Conservation (phyloP, 2,888 invertebrate species). For the Thymelicus acteon region DNA sequence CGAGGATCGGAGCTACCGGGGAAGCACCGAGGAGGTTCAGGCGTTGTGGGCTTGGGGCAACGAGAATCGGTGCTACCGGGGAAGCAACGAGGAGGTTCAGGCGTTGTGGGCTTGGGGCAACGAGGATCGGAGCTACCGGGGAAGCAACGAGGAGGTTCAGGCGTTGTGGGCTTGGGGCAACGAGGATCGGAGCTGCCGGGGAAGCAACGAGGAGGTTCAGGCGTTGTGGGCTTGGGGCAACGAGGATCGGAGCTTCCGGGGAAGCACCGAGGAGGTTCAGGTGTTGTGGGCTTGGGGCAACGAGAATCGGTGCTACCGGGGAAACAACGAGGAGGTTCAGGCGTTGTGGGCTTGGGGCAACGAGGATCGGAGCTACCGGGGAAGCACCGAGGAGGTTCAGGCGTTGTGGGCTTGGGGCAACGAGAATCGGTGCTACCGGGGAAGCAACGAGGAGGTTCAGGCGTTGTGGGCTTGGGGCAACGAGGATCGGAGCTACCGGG, state of each 20-base stretch:
- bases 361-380: constrained; percentile 59
- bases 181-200: constrained; percentile 50
- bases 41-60: constrained; percentile 53
- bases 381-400: constrained; percentile 52
- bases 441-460: constrained; percentile 49
- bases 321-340: constrained; percentile 54
- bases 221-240: constrained; percentile 55
- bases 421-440: constrained; percentile 56
- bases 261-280: constrained; percentile 49
- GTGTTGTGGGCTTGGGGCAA: constrained; percentile 55
- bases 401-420: constrained; percentile 55
- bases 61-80: constrained; percentile 62
- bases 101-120: constrained; percentile 50
- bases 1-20: constrained; percentile 56
- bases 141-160: constrained; percentile 51
- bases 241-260: constrained; percentile 49
- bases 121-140: constrained; percentile 58
- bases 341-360: constrained; percentile 55
- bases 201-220: constrained; percentile 49
- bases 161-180: constrained; percentile 49
- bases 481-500: constrained; percentile 54
- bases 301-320: constrained; percentile 59
- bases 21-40: constrained; percentile 48
- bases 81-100: constrained; percentile 51
- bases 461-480: constrained; percentile 55